phyloP scores from a whole-genome alignment of 2,113 vertebrate species.

The Heliornis fulica region DNA sequence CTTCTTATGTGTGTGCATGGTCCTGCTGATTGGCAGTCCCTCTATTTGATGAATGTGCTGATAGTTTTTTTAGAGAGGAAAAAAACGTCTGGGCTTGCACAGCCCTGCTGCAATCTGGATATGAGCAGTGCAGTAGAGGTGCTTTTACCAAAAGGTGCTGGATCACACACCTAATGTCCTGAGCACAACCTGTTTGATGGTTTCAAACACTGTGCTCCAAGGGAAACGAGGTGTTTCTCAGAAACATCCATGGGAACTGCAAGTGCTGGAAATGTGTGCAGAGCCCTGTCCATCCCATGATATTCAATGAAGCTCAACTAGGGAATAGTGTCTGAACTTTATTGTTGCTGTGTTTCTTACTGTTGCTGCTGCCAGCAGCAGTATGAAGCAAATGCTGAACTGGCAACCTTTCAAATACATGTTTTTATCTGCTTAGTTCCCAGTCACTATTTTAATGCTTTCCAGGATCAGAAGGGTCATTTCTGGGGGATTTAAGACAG shows the following conservation, averaged over 20 bases:
- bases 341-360: background rate
- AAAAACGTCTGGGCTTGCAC: background rate
- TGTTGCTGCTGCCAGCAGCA: background rate
- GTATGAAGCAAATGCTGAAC: background rate
- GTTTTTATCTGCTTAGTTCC: background rate
- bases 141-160: background rate
- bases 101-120: accelerated
- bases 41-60: background rate
- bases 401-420: background rate
- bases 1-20: no score
- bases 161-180: background rate
- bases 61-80: background rate
- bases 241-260: accelerated
- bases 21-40: background rate
- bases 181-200: background rate
- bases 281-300: background rate
- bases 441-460: background rate
- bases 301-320: background rate
- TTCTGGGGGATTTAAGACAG: no score
- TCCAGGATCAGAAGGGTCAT: background rate
- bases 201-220: background rate
- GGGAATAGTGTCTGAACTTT: background rate
- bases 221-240: background rate
- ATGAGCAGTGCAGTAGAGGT: background rate
- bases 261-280: background rate